Conservation (phyloP, 2,797 vertebrate species). For the Esox masquinongy region DNA sequence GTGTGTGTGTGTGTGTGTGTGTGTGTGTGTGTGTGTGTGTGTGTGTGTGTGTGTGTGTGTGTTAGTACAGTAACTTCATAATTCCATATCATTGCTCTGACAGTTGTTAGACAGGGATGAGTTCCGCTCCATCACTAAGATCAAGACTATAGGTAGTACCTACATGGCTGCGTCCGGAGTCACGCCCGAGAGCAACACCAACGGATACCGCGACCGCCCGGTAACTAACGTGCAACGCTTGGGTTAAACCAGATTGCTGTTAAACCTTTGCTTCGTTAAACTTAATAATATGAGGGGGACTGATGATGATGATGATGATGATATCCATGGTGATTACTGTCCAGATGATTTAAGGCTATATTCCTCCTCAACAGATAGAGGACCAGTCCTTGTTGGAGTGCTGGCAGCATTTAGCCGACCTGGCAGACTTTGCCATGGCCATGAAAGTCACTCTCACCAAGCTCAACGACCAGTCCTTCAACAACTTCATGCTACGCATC, state of each 20-base stretch:
- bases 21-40: too few species aligned
- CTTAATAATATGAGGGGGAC: background rate
- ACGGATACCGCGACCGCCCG: slow-evolving; percentile 13
- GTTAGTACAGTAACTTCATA: background rate
- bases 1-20: too few species aligned
- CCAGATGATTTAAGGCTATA: background rate
- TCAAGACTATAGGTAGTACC: slow-evolving; percentile 97
- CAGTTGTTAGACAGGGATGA: slow-evolving; percentile 89
- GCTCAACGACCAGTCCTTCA: slow-evolving; percentile 97
- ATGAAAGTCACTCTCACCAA: slow-evolving; percentile 95
- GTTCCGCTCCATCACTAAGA: slow-evolving; percentile 93
- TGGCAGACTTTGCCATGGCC: slow-evolving; percentile 92
- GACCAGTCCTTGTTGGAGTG: slow-evolving; percentile 81
- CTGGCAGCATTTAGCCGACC: slow-evolving; percentile 91
- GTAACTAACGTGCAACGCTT: background rate
- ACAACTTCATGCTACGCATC: slow-evolving; percentile 97
- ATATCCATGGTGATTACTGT: background rate
- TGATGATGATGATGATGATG: background rate
- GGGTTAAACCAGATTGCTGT: background rate
- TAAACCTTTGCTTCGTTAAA: background rate
- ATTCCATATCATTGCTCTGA: background rate
- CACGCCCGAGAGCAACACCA: slow-evolving; percentile 19
- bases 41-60: background rate
- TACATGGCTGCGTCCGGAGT: slow-evolving; percentile 87
- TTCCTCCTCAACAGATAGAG: slow-evolving; percentile 71